Percentiles rank a stretch among this genome's conserved stretches.
These are phyloP conservation scores for Ichneumon xanthorius DNA, from an alignment of 2,888 invertebrate genomes.

Conservation along the genomic window DNA sequence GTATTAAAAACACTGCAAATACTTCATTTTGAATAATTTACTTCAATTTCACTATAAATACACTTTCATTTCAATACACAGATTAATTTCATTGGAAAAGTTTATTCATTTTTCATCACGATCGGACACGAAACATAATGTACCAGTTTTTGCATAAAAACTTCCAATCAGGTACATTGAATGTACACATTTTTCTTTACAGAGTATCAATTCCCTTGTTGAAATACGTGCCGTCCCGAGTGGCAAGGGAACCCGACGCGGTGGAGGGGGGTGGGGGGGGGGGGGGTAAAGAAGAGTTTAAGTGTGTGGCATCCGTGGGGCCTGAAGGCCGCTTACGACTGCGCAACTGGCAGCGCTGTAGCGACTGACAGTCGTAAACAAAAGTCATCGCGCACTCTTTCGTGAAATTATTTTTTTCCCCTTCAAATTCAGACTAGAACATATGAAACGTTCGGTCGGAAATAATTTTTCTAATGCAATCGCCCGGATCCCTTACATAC, in stretches of 20 bases:
- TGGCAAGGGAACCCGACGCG: background rate
- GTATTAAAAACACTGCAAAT: too few species aligned
- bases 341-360: constrained; percentile 63
- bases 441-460: background rate
- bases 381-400: constrained; percentile 38
- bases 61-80: too few species aligned
- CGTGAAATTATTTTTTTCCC: background rate
- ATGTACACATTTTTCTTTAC: background rate
- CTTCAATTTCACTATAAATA: too few species aligned
- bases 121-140: too few species aligned
- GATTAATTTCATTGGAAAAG: too few species aligned
- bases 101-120: background rate
- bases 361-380: constrained; percentile 67
- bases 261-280: background rate
- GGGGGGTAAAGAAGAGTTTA: background rate
- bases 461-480: background rate
- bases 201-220: constrained; percentile 25
- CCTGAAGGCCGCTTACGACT: constrained; percentile 64
- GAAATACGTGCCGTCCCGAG: constrained; percentile 6
- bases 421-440: background rate
- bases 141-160: too few species aligned
- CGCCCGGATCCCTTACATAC: background rate
- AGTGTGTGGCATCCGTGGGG: constrained; percentile 52
- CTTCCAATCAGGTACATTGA: too few species aligned
- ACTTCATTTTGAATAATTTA: too few species aligned